Base-by-base conservation (phyloP, 2,113 vertebrate genomes). In the Pelecanoides urinatrix region DNA sequence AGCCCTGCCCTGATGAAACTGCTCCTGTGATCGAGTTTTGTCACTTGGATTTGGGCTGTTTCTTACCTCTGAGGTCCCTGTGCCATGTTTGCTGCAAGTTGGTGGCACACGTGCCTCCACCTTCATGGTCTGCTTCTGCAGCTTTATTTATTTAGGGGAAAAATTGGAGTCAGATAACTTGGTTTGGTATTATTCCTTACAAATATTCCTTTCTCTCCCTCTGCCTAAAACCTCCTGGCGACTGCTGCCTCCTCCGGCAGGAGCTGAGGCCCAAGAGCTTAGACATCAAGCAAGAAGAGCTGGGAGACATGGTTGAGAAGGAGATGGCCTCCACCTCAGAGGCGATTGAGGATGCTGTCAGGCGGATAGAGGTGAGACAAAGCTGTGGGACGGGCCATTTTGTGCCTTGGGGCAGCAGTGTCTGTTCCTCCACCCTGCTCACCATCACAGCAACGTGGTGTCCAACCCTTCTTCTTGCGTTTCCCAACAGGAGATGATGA, bases 221-320 rank as follows among this genome's bases (percentile, higher is more conserved):
- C 73, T 65, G 13, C 65, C 30, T 55, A 20, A 85, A 95, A 79
- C 30, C 27, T 87, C 13, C 36, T 70, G n/a, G 7, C 4, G 52
- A 8, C 4, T 55, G 22, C 86, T 49, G 32, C 10, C 2, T 52
- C 36, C 49, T 72, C 76, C 1, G 65, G 11, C 93, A 99, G 99
- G 99, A 99, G 94, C 98, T 99, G 89, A 98, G 98, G 65, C 99
- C 99, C 10, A 99, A 99, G 97, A 99, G 99, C 88, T 97, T 99
- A 68, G 99, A 99, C 12, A 97, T 99, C 40, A 98, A 97, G 88
- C 99, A 99, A 92, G 99, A 99, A 16, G 99, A 99, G 95, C 97
- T 99, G 5, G 99, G 99, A 6, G 99, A 99, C 93, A 84, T 99
- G 98, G 99, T 99, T 8, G 99, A 99, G 94, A 99, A 99, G 96